A percentile compares a stretch with the other conserved stretches of the same genome.
Conservation (phyloP, 2,888 invertebrate genomes). For the Drosophila siamana region DNA sequence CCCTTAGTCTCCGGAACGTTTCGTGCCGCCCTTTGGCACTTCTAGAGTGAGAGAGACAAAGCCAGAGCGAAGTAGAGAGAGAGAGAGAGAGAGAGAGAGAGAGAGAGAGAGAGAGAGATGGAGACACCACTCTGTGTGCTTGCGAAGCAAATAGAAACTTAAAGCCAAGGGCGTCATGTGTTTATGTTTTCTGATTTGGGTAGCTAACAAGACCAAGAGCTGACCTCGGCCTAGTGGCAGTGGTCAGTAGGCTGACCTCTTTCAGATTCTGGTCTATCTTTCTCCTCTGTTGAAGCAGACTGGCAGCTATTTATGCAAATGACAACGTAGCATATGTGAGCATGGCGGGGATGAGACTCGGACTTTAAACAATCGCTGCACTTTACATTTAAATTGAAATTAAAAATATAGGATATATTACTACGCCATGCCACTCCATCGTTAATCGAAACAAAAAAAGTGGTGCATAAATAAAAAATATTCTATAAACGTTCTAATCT, state of each 20-base stretch:
- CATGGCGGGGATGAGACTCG: neutral
- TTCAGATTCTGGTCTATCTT: constrained; percentile 12
- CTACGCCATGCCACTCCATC: neutral
- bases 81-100: no score
- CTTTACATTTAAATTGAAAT: constrained; percentile 38
- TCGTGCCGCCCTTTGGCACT: constrained; percentile 6
- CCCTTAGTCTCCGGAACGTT: neutral
- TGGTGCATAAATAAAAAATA: constrained; percentile 19
- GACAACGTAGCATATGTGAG: constrained; percentile 25
- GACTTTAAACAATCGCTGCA: constrained; percentile 31
- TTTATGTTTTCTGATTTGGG: constrained; percentile 68
- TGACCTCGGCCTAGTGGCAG: constrained; percentile 27
- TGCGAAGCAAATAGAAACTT: constrained; percentile 47
- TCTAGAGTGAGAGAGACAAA: neutral
- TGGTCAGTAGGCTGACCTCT: constrained; percentile 51
- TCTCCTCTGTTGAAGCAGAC: constrained; percentile 1
- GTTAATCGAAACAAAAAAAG: neutral
- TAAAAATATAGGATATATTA: no score
- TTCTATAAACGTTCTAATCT: constrained; percentile 56
- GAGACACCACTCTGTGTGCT: constrained; percentile 15
- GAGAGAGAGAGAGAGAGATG: no score
- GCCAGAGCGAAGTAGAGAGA: no score
- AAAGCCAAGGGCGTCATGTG: constrained; percentile 73
- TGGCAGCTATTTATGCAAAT: constrained; percentile 59
- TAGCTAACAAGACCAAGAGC: constrained; percentile 26